These are phyloP conservation scores for Gallinago paraguaiae DNA, from an alignment of 2,113 vertebrate species.

Conservation along the genomic window DNA sequence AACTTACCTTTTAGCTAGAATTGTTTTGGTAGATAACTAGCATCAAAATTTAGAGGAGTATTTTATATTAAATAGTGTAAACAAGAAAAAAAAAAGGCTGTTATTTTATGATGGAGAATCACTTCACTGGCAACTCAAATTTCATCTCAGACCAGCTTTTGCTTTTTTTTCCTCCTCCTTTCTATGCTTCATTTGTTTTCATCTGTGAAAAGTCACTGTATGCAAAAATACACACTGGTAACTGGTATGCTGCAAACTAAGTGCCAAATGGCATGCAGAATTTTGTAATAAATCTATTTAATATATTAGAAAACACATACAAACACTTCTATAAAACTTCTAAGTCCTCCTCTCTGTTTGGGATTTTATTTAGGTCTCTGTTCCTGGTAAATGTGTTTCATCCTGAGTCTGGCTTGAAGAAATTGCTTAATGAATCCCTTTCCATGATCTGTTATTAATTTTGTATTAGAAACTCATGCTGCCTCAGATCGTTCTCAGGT, in stretches of 20 bases:
- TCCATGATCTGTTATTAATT: slow-evolving; percentile 7
- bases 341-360: background rate
- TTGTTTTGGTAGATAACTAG: background rate
- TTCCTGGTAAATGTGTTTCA: background rate
- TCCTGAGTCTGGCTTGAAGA: background rate
- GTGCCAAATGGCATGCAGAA: background rate
- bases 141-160: background rate
- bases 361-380: background rate
- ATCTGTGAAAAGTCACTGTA: background rate
- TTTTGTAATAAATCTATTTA: background rate
- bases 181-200: background rate
- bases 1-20: background rate
- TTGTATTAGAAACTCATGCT: background rate
- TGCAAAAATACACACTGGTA: background rate
- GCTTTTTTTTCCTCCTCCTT: background rate
- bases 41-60: background rate
- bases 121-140: background rate
- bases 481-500: background rate
- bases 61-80: background rate
- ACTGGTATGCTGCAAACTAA: background rate
- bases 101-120: background rate
- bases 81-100: background rate
- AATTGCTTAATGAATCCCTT: background rate
- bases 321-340: background rate
- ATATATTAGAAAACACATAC: background rate